Conservation (phyloP, 2,113 vertebrate genomes). For the Origma solitaria region DNA sequence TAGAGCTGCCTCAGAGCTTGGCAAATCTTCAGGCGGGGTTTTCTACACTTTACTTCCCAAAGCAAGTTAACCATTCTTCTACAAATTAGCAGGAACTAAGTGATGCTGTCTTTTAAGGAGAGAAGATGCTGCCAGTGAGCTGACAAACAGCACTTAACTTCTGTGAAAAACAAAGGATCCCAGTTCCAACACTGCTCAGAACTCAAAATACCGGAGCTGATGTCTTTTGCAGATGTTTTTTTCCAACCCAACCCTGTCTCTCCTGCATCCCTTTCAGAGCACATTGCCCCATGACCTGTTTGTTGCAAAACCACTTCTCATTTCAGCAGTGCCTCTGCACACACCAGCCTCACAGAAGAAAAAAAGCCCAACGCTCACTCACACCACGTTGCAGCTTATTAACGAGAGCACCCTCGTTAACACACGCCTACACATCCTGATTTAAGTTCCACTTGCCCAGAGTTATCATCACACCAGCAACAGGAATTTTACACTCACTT, state of each 20-base stretch:
- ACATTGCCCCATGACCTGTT: background rate
- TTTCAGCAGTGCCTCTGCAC: background rate
- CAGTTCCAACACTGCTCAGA: background rate
- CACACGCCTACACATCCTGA: background rate
- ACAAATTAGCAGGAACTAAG: background rate
- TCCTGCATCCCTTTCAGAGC: background rate
- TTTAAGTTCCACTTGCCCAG: background rate
- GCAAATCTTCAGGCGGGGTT: background rate
- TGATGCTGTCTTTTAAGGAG: background rate
- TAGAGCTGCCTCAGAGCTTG: background rate
- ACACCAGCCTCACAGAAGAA: background rate
- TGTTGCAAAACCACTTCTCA: background rate
- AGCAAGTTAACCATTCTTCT: background rate
- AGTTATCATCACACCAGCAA: background rate
- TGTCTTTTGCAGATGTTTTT: slow-evolving; percentile 2
- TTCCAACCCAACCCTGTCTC: background rate
- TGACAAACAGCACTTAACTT: background rate
- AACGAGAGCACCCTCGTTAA: background rate
- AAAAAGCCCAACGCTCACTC: background rate
- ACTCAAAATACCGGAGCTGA: background rate
- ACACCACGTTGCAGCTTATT: background rate
- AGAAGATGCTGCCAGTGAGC: background rate
- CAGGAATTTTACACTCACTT: slow-evolving; percentile 68
- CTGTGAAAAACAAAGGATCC: slow-evolving; percentile 24
- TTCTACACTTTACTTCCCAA: background rate